phyloP scores from a whole-genome alignment of 1,140 invertebrate species.

The Sweltsa coloradensis region DNA sequence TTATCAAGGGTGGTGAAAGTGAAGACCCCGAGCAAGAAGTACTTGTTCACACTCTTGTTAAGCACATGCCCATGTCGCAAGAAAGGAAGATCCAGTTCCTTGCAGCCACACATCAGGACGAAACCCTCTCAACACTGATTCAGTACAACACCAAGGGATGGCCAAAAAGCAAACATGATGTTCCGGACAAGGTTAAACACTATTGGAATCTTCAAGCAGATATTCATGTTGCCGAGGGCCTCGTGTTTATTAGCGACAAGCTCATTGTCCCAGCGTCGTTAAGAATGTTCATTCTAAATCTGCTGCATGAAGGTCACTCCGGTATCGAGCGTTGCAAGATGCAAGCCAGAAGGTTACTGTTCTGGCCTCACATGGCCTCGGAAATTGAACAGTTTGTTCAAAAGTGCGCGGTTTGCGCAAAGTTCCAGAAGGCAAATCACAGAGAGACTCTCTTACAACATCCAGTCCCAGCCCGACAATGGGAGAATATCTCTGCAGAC shows the following conservation, averaged over 20 bases:
- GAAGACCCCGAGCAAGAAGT: too few relatives aligned
- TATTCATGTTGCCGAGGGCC: not conserved
- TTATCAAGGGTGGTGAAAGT: constrained; percentile 5
- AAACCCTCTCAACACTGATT: too few relatives aligned
- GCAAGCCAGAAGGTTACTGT: not conserved
- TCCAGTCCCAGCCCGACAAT: not conserved
- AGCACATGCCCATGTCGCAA: too few relatives aligned
- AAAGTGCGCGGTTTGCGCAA: not conserved
- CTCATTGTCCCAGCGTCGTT: not conserved
- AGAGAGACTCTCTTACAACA: constrained; percentile 5
- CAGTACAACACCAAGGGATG: too few relatives aligned
- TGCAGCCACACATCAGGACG: too few relatives aligned
- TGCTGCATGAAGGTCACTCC: not conserved
- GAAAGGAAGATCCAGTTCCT: too few relatives aligned
- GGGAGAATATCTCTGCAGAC: constrained; percentile 4
- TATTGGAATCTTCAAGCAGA: not conserved
- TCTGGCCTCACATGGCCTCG: constrained; percentile 1
- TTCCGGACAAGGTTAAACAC: not conserved
- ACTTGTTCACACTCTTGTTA: too few relatives aligned
- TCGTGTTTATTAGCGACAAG: not conserved
- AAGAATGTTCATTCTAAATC: not conserved
- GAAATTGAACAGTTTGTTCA: not conserved
- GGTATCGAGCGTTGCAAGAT: not conserved
- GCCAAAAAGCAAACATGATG: not conserved
- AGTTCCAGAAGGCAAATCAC: constrained; percentile 1